Conservation (phyloP, 2,113 vertebrate genomes). For the Calyptomena viridis region DNA sequence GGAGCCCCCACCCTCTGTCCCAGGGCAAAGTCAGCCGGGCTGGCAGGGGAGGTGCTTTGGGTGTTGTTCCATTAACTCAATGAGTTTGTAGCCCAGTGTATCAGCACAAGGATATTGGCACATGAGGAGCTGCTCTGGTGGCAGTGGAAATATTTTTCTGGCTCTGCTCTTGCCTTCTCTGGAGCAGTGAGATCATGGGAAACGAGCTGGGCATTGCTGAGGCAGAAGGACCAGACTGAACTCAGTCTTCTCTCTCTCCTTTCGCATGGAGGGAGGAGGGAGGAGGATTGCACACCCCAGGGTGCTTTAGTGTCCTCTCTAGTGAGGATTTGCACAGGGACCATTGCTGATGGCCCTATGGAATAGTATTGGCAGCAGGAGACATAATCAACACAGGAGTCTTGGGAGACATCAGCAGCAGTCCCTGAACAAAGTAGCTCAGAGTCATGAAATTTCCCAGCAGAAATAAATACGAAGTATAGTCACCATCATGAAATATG, state of each 20-base stretch:
- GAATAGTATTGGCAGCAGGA: background rate
- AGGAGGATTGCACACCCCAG: background rate
- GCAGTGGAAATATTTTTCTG: background rate
- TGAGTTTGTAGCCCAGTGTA: background rate
- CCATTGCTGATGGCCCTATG: background rate
- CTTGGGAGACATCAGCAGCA: background rate
- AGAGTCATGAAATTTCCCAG: background rate
- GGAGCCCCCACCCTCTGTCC: background rate
- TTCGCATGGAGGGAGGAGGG: background rate
- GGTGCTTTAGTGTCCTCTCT: background rate
- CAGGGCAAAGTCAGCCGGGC: background rate
- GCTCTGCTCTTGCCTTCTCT: background rate
- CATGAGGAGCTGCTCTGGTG: background rate
- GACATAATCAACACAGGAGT: background rate
- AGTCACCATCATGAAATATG: background rate
- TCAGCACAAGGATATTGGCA: accelerated
- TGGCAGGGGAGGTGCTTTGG: background rate
- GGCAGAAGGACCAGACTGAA: background rate
- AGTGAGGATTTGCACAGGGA: background rate
- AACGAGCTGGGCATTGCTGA: background rate
- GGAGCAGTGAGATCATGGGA: background rate
- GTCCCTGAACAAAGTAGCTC: background rate
- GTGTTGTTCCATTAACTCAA: background rate
- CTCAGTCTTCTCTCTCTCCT: background rate
- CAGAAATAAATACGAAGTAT: background rate